Evolutionary conservation across 2,888 invertebrate species (phyloP).

Genomic region (Hoplodrina blanda): DNA sequence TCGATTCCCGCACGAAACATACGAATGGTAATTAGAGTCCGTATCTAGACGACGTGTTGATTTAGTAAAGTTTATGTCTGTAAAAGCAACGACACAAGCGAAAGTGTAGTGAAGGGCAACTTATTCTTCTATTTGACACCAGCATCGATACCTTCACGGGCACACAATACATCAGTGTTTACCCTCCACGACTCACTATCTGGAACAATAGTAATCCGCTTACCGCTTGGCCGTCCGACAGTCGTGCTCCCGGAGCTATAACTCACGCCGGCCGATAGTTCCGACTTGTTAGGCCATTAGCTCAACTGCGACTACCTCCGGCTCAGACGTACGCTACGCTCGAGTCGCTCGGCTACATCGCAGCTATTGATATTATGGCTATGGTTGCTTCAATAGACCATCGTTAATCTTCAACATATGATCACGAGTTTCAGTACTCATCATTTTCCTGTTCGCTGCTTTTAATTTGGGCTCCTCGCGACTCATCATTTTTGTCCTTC

Average conservation of each 20-base stretch:
- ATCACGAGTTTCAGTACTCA: not conserved
- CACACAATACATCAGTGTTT: not conserved
- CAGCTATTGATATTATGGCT: not conserved
- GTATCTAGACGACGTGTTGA: no score
- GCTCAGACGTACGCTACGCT: not conserved
- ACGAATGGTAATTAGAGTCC: not conserved
- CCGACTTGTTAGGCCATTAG: slow-evolving; percentile 47
- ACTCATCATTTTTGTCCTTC: not conserved
- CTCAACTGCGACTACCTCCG: slow-evolving; percentile 6
- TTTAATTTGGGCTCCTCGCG: not conserved
- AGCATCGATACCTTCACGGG: not conserved
- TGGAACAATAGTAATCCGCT: slow-evolving; percentile 26
- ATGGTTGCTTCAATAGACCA: not conserved
- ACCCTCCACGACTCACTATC: slow-evolving; percentile 4
- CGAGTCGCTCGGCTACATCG: slow-evolving; percentile 2
- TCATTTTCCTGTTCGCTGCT: not conserved
- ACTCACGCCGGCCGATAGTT: slow-evolving; percentile 40
- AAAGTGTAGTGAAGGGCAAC: no score
- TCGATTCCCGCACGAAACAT: not conserved
- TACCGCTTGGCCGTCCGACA: not conserved
- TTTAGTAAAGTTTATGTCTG: no score
- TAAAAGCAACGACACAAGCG: no score
- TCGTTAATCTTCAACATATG: not conserved
- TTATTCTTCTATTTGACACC: not conserved
- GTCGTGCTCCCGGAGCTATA: slow-evolving; percentile 25